Percentiles rank a stretch among this genome's conserved stretches.
Evolutionary conservation across 1,140 invertebrate genomes (phyloP).

Genomic region (Microplitis mediator): DNA sequence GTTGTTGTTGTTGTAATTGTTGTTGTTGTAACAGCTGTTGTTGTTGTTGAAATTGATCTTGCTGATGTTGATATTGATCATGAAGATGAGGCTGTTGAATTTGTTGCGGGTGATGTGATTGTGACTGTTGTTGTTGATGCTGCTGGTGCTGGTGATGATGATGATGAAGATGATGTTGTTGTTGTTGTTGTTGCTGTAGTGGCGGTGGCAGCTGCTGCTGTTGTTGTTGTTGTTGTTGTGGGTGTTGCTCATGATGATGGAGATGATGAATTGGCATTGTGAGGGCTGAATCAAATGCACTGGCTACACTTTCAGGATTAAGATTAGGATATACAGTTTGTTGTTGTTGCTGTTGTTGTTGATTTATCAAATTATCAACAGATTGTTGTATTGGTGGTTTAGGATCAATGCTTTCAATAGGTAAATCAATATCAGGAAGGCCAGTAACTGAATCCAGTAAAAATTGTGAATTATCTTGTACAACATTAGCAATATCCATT

Average conservation of each 20-base stretch:
- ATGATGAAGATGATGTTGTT: background rate
- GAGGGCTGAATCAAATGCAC: slow-evolving; percentile 25
- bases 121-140: background rate
- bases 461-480: slow-evolving; percentile 51
- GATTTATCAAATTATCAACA: slow-evolving; percentile 5
- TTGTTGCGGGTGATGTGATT: slow-evolving; percentile 8
- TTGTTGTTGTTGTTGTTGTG: slow-evolving; percentile 1
- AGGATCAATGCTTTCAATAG: slow-evolving; percentile 44
- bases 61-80: background rate
- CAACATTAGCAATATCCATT: slow-evolving; percentile 43
- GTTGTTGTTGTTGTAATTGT: slow-evolving; percentile 10
- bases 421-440: slow-evolving; percentile 53
- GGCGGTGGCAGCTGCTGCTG: background rate
- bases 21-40: slow-evolving; percentile 27
- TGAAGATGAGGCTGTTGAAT: slow-evolving; percentile 23
- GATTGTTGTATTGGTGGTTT: slow-evolving; percentile 29
- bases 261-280: slow-evolving; percentile 16
- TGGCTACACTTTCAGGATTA: slow-evolving; percentile 40
- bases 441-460: slow-evolving; percentile 50
- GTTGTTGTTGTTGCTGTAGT: background rate
- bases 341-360: slow-evolving; percentile 9
- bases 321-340: slow-evolving; percentile 14
- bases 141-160: background rate
- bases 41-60: background rate
- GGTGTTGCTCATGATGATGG: background rate